These are phyloP conservation scores for Hoplodrina ambigua DNA, from an alignment of 2,888 invertebrate genomes.

Conservation along the genomic window DNA sequence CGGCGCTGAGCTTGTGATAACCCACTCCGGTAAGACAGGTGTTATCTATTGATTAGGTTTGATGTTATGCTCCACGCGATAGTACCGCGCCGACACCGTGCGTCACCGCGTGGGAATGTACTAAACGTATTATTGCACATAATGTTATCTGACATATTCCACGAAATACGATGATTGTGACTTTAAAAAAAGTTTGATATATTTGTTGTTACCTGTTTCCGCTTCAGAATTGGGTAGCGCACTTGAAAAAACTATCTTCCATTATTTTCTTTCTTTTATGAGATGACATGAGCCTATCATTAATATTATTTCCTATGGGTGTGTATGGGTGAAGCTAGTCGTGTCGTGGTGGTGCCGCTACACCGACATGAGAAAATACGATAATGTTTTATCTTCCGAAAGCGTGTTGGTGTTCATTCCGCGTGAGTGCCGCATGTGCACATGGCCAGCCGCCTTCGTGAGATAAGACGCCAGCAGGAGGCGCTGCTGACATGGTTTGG, in stretches of 20 bases:
- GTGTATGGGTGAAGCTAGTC: no score
- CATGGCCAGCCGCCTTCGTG: no score
- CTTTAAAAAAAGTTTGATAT: background rate
- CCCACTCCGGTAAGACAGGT: conserved; percentile 6
- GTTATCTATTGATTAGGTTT: conserved; percentile 17
- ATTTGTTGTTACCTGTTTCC: background rate
- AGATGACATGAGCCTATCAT: no score
- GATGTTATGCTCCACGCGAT: background rate
- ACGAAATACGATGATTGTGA: conserved; percentile 1
- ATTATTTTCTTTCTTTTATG: no score
- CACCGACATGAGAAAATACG: no score
- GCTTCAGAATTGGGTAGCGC: background rate
- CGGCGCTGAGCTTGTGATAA: background rate
- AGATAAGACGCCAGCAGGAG: no score
- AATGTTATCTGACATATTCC: conserved; percentile 15
- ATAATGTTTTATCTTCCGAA: background rate
- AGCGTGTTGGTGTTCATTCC: no score
- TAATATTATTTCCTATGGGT: no score
- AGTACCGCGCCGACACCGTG: background rate
- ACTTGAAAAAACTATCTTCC: no score
- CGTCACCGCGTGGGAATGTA: background rate
- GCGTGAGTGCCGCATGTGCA: no score
- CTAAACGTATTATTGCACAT: conserved; percentile 3
- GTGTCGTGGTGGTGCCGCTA: no score
- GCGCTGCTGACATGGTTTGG: background rate